Evolutionary conservation across 2,888 invertebrate genomes (phyloP).

Genomic region (Sarcophaga rosellei): DNA sequence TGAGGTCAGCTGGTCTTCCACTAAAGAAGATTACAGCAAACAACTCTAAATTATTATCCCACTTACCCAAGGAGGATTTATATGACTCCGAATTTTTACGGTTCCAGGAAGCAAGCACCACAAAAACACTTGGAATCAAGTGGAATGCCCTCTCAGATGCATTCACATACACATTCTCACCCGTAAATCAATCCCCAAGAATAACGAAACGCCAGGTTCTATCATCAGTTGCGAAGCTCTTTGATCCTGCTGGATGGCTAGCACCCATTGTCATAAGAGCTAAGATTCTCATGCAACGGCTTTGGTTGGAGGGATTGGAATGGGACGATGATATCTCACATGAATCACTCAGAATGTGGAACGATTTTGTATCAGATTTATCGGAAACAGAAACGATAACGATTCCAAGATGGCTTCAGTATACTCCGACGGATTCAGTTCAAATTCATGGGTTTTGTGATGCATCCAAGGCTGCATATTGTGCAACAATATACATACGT

Average conservation of each 20-base stretch:
- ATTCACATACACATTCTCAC: slow-evolving; percentile 12
- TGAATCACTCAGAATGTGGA: no score
- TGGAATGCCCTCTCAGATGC: slow-evolving; percentile 38
- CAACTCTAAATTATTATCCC: background rate
- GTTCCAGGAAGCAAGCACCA: slow-evolving; percentile 20
- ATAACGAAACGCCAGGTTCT: slow-evolving; percentile 12
- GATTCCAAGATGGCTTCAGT: background rate
- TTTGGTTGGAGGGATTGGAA: slow-evolving; percentile 43
- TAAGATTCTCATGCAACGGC: slow-evolving; percentile 52
- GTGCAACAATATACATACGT: background rate
- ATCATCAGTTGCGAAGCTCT: slow-evolving; percentile 4
- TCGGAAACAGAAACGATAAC: no score
- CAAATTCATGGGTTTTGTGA: background rate
- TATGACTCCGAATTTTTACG: slow-evolving; percentile 17
- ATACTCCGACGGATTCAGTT: background rate
- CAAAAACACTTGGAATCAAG: slow-evolving; percentile 37
- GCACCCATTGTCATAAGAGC: slow-evolving; percentile 43
- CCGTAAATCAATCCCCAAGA: background rate
- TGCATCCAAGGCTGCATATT: background rate
- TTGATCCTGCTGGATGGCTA: slow-evolving; percentile 45
- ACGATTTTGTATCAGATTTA: no score
- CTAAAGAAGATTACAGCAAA: background rate
- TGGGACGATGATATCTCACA: no score
- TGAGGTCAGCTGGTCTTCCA: background rate
- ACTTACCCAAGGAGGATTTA: slow-evolving; percentile 2